phyloP scores from a whole-genome alignment of 2,113 vertebrate genomes.

The Gavialis gangeticus region DNA sequence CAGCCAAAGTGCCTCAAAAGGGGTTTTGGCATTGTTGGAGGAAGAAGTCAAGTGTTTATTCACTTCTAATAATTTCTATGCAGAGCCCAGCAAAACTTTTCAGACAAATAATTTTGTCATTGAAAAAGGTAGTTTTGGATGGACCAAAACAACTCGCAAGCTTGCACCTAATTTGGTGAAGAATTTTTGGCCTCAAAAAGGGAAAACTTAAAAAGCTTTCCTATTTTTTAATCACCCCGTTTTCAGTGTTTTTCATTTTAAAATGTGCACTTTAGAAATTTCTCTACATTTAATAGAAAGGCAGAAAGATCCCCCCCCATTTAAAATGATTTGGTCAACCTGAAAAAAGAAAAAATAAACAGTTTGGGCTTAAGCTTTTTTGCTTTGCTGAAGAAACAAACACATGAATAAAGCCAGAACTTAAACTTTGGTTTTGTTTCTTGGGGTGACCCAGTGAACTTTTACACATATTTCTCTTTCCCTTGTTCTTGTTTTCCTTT shows the following conservation, averaged over 20 bases:
- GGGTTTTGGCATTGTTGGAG: background rate
- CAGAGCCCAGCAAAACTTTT: background rate
- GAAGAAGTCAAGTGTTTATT: background rate
- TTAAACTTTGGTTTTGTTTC: background rate
- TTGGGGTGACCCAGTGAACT: conserved; percentile 18
- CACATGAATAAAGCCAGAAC: background rate
- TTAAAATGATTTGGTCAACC: too few species aligned
- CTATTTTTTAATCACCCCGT: background rate
- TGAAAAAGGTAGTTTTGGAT: conserved; percentile 6
- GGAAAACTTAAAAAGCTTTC: too few species aligned
- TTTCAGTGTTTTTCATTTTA: background rate
- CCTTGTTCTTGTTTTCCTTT: background rate
- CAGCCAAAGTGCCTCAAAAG: background rate
- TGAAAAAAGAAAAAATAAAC: too few species aligned
- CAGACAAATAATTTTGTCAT: conserved; percentile 25
- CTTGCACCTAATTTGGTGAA: background rate
- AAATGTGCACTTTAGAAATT: background rate
- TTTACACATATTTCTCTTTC: conserved; percentile 21
- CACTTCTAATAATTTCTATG: conserved; percentile 9
- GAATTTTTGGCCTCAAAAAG: conserved; percentile 16
- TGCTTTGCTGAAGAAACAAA: background rate
- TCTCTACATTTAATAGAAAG: too few species aligned
- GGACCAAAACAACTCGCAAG: conserved; percentile 45
- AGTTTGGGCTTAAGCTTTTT: too few species aligned
- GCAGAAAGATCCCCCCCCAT: too few species aligned